A percentile compares a stretch with the other conserved stretches of the same genome.
These are phyloP conservation scores for Atta texana DNA, from an alignment of 1,140 invertebrate species.

Conservation along the genomic window DNA sequence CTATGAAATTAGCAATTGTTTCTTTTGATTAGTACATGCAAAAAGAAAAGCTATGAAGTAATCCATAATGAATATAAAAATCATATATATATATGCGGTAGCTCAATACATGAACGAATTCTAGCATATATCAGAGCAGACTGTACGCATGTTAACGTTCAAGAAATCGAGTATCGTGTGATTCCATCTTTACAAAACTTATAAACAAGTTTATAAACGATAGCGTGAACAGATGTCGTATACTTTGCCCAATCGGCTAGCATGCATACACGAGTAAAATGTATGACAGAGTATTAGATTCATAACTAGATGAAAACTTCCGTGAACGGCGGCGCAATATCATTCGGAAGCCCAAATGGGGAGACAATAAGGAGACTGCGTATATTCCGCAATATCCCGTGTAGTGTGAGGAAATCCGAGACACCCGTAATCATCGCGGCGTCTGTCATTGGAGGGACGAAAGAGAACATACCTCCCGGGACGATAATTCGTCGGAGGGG, in stretches of 20 bases:
- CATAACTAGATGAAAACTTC: conserved; percentile 1
- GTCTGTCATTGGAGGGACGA: conserved; percentile 44
- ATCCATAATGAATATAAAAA: no score
- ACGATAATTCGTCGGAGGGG: conserved; percentile 80
- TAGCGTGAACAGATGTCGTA: not conserved
- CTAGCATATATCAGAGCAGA: no score
- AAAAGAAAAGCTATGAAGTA: no score
- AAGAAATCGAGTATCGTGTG: no score
- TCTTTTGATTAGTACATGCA: no score
- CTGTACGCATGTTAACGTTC: no score
- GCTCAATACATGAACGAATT: no score
- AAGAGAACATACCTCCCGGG: conserved; percentile 69
- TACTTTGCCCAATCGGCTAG: no score
- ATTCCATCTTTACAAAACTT: not conserved
- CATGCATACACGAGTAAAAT: not conserved
- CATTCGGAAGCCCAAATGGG: conserved; percentile 32
- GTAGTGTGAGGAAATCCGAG: conserved; percentile 83
- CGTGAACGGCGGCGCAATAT: conserved; percentile 70
- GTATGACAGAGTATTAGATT: conserved; percentile 27
- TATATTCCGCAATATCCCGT: conserved; percentile 74
- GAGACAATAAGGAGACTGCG: conserved; percentile 68
- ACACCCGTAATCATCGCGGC: conserved; percentile 82
- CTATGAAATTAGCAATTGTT: no score
- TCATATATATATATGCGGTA: no score
- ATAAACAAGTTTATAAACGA: conserved; percentile 26